Conservation (phyloP, 2,797 vertebrate genomes). For the Chiropotes sagulatus region DNA sequence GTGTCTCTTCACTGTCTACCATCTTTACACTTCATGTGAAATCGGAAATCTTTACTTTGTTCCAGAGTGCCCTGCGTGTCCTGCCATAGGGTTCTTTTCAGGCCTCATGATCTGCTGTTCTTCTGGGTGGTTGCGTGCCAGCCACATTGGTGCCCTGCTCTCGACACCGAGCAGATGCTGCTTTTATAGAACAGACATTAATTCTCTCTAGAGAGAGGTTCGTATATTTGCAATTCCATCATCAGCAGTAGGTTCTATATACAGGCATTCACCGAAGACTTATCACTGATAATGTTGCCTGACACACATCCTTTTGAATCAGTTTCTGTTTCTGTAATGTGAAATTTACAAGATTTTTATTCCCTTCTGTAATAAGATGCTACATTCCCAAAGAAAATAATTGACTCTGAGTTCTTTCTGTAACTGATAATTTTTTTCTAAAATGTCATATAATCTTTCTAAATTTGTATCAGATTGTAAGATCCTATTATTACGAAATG, state of each 20-base stretch:
- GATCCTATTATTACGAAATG: not conserved
- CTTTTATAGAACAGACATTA: not conserved
- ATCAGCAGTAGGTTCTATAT: not conserved
- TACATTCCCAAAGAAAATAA: not conserved
- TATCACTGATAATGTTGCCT: not conserved
- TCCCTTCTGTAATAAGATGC: not conserved
- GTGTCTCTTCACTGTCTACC: not conserved
- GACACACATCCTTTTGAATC: not conserved
- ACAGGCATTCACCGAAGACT: not conserved
- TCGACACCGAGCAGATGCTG: not conserved
- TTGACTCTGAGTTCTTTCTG: not conserved
- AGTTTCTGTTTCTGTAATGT: not conserved
- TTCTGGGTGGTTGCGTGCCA: not conserved
- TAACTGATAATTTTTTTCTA: not conserved
- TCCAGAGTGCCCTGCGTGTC: not conserved
- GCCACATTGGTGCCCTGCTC: not conserved
- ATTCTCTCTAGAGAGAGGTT: not conserved
- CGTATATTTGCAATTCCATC: not conserved
- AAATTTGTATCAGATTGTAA: not conserved
- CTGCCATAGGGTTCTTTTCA: too few species aligned
- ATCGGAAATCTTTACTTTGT: not conserved
- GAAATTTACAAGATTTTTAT: not conserved
- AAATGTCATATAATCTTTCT: not conserved
- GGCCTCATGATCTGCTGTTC: not conserved
- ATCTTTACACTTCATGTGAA: not conserved